These are phyloP conservation scores for Tridacna crocea DNA, from an alignment of 2,888 invertebrate genomes.

Conservation along the genomic window DNA sequence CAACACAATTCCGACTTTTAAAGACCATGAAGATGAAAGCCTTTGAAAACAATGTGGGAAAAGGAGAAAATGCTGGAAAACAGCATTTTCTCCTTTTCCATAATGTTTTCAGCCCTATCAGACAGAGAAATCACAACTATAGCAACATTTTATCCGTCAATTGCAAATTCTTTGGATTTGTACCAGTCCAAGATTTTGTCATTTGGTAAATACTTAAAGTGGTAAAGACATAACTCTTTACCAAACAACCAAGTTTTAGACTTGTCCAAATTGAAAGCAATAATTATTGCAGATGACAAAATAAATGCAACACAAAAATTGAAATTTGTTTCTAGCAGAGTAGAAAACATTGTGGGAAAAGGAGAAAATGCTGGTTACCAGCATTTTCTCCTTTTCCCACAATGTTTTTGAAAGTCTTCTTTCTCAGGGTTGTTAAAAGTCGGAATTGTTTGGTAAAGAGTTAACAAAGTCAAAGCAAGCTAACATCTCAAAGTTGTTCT, in stretches of 20 bases:
- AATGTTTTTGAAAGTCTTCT: not conserved
- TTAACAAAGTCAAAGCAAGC: not conserved
- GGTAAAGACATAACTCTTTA: too few relatives aligned
- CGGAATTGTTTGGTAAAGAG: not conserved
- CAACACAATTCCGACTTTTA: not conserved
- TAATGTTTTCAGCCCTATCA: not conserved
- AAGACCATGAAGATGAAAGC: not conserved
- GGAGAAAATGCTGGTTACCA: not conserved
- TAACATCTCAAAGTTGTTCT: conserved; percentile 18
- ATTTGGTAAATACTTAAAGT: too few relatives aligned
- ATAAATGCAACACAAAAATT: too few relatives aligned
- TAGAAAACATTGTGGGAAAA: not conserved
- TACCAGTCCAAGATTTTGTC: not conserved
- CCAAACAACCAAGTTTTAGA: too few relatives aligned
- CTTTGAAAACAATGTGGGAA: not conserved
- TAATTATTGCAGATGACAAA: too few relatives aligned
- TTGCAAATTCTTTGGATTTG: not conserved
- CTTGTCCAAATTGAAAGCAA: too few relatives aligned
- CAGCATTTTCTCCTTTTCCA: not conserved
- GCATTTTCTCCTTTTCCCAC: not conserved
- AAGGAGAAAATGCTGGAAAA: not conserved
- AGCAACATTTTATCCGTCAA: not conserved
- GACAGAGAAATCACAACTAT: not conserved
- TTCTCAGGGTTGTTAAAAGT: too few relatives aligned
- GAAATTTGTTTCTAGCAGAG: too few relatives aligned